phyloP scores from a whole-genome alignment of 2,113 vertebrate species.

The Lamprologus callipterus region DNA sequence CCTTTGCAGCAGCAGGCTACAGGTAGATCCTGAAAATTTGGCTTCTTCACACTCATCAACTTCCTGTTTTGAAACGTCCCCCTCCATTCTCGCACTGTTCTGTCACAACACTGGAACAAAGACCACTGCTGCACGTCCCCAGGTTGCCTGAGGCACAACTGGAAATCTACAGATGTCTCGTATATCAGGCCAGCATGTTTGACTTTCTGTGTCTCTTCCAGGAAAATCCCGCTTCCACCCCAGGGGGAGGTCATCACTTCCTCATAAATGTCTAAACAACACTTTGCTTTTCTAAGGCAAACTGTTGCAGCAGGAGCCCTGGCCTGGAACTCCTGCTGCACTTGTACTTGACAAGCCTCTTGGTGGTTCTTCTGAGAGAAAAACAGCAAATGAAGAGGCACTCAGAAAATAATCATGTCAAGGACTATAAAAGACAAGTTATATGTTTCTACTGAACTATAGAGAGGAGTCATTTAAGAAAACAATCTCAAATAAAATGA shows the following conservation, averaged over 20 bases:
- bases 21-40: background rate
- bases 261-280: conserved; percentile 26
- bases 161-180: conserved; percentile 12
- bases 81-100: background rate
- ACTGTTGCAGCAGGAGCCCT: background rate
- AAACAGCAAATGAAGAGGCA: background rate
- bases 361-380: background rate
- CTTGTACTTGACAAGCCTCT: background rate
- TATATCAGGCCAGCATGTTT: background rate
- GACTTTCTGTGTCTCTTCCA: background rate
- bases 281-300: background rate
- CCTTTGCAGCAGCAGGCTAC: background rate
- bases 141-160: background rate
- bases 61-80: conserved; percentile 4
- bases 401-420: background rate
- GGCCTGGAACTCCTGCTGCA: background rate
- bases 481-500: background rate
- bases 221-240: conserved; percentile 3
- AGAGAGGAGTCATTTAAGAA: background rate
- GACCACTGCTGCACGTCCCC: background rate
- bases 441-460: background rate
- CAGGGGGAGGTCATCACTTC: conserved; percentile 17
- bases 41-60: background rate
- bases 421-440: background rate
- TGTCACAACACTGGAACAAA: conserved; percentile 20